Conservation (phyloP, 2,797 vertebrate species). For the Zalophus californianus region DNA sequence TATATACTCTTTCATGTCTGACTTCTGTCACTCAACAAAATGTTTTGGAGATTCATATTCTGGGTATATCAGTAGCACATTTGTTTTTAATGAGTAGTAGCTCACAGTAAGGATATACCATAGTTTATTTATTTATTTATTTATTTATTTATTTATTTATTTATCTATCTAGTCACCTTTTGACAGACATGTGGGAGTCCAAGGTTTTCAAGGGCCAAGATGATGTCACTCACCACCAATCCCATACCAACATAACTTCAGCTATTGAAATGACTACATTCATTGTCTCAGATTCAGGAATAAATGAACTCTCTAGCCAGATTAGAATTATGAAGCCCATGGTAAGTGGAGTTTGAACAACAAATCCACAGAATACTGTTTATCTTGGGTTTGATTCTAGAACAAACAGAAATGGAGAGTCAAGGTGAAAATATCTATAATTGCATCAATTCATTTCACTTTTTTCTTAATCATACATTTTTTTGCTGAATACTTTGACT, state of each 20-base stretch:
- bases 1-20: not conserved
- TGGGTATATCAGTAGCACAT: not conserved
- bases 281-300: not conserved
- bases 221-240: not conserved
- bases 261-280: not conserved
- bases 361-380: not conserved
- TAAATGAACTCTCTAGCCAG: not conserved
- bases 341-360: not conserved
- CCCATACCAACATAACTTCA: not conserved
- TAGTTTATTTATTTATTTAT: not conserved
- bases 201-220: not conserved
- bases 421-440: slow-evolving; percentile 40
- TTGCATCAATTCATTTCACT: not conserved
- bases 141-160: not conserved
- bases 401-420: slow-evolving; percentile 3
- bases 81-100: not conserved
- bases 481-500: not conserved
- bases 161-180: not conserved
- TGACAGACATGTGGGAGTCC: not conserved
- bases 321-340: not conserved
- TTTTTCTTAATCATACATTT: not conserved
- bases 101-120: not conserved
- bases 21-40: not conserved
- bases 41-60: not conserved
- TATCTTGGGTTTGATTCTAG: not conserved